These are phyloP conservation scores for Sphenodon punctatus DNA, from an alignment of 2,797 vertebrate species.

Conservation along the genomic window DNA sequence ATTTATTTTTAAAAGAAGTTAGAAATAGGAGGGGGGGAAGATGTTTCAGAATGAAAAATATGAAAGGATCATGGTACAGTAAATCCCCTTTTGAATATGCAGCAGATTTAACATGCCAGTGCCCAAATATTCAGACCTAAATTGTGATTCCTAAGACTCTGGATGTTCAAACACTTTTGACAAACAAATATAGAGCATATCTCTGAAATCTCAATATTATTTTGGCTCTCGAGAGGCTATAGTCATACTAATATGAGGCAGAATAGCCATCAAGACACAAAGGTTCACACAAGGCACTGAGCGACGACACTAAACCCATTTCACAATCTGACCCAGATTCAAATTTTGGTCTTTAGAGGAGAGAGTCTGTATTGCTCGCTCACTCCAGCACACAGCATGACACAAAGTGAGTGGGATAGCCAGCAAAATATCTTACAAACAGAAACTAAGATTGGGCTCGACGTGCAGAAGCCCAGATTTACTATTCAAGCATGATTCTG, in stretches of 20 bases:
- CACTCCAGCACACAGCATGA: background rate
- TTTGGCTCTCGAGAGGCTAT: conserved; percentile 5
- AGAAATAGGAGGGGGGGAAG: conserved; percentile 48
- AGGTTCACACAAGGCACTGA: background rate
- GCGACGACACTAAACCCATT: background rate
- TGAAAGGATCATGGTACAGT: conserved; percentile 52
- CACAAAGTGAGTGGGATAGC: conserved; percentile 45
- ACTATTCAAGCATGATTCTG: background rate
- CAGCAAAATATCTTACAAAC: conserved; percentile 24
- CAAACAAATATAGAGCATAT: background rate
- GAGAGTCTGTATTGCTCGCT: conserved; percentile 19
- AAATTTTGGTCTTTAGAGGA: conserved; percentile 5
- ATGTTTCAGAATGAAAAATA: conserved; percentile 62
- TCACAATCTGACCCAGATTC: conserved; percentile 39
- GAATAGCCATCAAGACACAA: background rate
- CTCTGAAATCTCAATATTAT: background rate
- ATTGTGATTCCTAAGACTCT: background rate
- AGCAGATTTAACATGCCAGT: conserved; percentile 46
- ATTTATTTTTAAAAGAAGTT: conserved; percentile 77
- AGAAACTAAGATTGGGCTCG: background rate
- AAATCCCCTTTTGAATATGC: conserved; percentile 59
- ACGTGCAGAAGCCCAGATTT: background rate
- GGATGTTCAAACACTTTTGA: background rate
- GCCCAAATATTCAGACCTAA: background rate
- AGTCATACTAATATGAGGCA: background rate